Percentiles rank a stretch among this genome's conserved stretches.
These are phyloP conservation scores for Diplolepis rosae DNA, from an alignment of 2,888 invertebrate species.

Conservation along the genomic window DNA sequence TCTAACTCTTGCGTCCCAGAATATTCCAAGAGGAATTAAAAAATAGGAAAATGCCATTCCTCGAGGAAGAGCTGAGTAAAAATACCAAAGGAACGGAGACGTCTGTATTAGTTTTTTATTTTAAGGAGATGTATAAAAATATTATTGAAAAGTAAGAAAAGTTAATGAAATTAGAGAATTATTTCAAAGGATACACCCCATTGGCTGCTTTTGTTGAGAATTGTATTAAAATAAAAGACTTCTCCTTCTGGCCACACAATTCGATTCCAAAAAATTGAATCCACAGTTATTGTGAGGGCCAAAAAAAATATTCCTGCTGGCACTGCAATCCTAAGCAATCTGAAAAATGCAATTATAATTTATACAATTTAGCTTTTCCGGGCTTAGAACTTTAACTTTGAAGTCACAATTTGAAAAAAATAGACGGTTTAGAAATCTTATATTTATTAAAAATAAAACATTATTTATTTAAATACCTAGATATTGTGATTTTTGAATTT, in stretches of 20 bases:
- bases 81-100: conserved; percentile 97
- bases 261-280: conserved; percentile 95
- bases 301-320: conserved; percentile 83
- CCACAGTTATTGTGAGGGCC: conserved; percentile 84
- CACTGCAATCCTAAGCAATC: conserved; percentile 82
- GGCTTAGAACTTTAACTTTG: background rate
- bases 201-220: conserved; percentile 94
- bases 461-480: conserved; percentile 75
- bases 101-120: conserved; percentile 77
- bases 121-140: conserved; percentile 65
- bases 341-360: conserved; percentile 69
- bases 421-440: background rate
- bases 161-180: conserved; percentile 4
- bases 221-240: conserved; percentile 96
- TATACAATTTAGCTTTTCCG: background rate
- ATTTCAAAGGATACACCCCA: conserved; percentile 94
- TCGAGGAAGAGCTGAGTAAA: conserved; percentile 96
- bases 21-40: conserved; percentile 86
- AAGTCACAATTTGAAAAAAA: too few relatives aligned
- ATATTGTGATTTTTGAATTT: conserved; percentile 80
- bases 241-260: conserved; percentile 97
- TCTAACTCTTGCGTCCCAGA: conserved; percentile 83
- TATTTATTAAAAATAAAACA: background rate
- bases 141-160: background rate
- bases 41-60: conserved; percentile 88